Conservation (phyloP, 2,888 invertebrate genomes). For the Suillia variegata region DNA sequence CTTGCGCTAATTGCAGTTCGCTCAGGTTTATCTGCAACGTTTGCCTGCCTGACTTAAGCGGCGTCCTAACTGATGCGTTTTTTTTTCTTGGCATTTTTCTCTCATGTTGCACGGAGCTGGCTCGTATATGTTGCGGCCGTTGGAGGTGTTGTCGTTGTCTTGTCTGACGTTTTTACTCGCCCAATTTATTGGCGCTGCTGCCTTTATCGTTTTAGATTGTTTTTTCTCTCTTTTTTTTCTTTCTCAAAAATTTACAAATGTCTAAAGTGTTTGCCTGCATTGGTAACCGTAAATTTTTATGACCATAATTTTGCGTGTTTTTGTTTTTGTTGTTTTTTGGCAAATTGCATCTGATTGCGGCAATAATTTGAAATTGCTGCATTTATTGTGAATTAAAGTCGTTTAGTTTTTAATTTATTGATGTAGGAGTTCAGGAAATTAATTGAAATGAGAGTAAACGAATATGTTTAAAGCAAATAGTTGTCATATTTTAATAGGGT, state of each 20-base stretch:
- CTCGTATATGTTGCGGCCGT: neutral
- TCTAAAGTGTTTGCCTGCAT: neutral
- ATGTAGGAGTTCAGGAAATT: no score
- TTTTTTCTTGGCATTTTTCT: neutral
- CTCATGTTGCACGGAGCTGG: neutral
- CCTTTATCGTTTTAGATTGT: neutral
- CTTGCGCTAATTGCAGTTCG: constrained; percentile 30
- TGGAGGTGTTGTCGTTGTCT: neutral
- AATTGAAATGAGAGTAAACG: no score
- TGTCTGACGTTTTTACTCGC: no score
- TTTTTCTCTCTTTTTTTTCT: neutral
- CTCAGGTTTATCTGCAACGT: constrained; percentile 44
- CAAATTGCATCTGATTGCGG: constrained; percentile 49
- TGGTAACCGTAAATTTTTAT: neutral
- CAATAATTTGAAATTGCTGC: constrained; percentile 49
- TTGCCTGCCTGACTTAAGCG: constrained; percentile 21
- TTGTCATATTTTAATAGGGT: no score
- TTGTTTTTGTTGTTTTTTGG: no score
- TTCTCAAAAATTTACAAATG: no score
- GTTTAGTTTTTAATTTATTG: no score
- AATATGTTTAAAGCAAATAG: no score
- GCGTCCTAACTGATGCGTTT: constrained; percentile 23
- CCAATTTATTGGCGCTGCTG: neutral
- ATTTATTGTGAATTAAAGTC: no score
- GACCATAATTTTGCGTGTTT: constrained; percentile 11